Evolutionary conservation across 2,888 invertebrate species (phyloP), one percentile per base, ranked within the genome.

Genomic region (Drymonia ruficornis): DNA sequence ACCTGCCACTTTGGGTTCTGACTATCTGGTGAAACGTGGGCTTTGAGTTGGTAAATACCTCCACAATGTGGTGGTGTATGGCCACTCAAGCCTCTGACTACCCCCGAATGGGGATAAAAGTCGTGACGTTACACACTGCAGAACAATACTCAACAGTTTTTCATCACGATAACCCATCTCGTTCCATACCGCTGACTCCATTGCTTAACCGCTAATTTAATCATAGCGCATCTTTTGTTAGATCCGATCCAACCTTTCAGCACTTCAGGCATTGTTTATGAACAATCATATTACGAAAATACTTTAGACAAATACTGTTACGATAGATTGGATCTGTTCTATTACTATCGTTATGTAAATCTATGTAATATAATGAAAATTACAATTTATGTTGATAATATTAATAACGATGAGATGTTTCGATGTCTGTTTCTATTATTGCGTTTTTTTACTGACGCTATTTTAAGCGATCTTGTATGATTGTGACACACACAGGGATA

Each of bases 231-330:
- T 28, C n/a, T 28, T 9, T 23, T 13, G n/a, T 45, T 8, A 61
- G 71, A 70, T 67, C 16, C 18, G 18, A 67, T 70, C 71, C 52
- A 45, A 51, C 59, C 53, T 58, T 70, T 65, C 59, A 49, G 43
- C 49, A 58, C 67, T 63, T 70, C 55, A 63, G 59, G 63, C 50
- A 70, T 70, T 70, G 70, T 70, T 60, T 19, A 18, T n/a, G 49
- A 61, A 64, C 71, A 70, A 70, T 67, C 61, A 65, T 57, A 56
- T 65, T 67, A 42, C 53, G 56, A 61, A 55, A 61, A 58, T 51
- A 44, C 12, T 19, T 43, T 2, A 28, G 28, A 28, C 15, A 28
- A 23, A 28, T n/a, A n/a, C 4, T 13, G 23, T 13, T 19, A 19
- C 19, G 13, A 19, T 19, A 13, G 13, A 19, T 19, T 43, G 43